phyloP scores from a whole-genome alignment of 2,113 vertebrate species.

The Hypanus sabinus region DNA sequence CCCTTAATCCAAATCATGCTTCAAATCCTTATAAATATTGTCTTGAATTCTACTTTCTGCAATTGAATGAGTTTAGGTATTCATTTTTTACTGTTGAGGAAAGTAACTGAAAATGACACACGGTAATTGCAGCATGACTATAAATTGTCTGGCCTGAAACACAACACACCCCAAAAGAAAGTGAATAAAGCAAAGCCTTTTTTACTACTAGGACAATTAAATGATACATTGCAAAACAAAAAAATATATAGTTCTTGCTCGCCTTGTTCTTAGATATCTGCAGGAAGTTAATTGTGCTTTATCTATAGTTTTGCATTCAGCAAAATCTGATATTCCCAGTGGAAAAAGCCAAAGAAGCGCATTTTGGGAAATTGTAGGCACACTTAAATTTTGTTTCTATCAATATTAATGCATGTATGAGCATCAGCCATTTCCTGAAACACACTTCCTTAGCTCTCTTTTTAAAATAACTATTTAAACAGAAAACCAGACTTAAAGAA shows the following conservation, averaged over 20 bases:
- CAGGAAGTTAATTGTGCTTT: not conserved
- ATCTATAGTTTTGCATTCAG: not conserved
- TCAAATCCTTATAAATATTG: not conserved
- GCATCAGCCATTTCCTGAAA: too few species aligned
- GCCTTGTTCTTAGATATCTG: not conserved
- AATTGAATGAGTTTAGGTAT: not conserved
- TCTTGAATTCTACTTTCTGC: not conserved
- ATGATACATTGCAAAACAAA: not conserved
- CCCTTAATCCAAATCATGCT: not conserved
- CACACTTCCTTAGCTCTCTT: too few species aligned
- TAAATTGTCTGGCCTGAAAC: too few species aligned
- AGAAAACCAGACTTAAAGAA: too few species aligned
- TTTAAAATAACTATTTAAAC: too few species aligned
- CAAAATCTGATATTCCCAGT: not conserved
- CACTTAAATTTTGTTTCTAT: not conserved
- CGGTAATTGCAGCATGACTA: too few species aligned
- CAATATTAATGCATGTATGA: too few species aligned
- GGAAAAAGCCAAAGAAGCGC: not conserved
- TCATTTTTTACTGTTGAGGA: not conserved
- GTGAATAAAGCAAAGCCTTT: not conserved
- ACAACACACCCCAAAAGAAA: too few species aligned
- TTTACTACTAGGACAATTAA: not conserved
- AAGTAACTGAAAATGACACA: not conserved
- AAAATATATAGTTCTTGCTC: not conserved
- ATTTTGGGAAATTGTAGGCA: not conserved